phyloP scores from a whole-genome alignment of 2,113 vertebrate species.

The Petroica traversi region DNA sequence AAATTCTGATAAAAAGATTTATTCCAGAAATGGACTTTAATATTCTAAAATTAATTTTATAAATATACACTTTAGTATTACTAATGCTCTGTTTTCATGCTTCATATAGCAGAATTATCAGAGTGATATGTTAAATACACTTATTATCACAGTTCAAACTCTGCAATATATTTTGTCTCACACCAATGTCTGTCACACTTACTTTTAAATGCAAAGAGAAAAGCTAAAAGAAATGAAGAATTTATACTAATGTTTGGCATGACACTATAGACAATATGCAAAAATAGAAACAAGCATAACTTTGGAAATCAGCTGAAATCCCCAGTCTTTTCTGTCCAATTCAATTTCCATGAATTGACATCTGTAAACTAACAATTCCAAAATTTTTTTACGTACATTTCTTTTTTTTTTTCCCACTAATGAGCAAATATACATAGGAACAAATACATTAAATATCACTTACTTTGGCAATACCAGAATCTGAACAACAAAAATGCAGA shows the following conservation, averaged over 20 bases:
- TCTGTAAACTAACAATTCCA: neutral
- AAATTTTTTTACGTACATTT: neutral
- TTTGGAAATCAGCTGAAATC: neutral
- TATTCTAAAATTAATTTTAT: neutral
- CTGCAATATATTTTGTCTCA: neutral
- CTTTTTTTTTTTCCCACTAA: neutral
- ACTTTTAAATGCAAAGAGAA: neutral
- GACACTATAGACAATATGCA: neutral
- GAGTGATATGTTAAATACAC: neutral
- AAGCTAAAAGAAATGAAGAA: neutral
- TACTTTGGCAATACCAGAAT: constrained; percentile 95
- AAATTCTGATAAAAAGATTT: neutral
- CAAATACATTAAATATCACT: constrained; percentile 41
- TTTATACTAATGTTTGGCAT: neutral
- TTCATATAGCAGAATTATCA: neutral
- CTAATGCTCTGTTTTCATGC: neutral
- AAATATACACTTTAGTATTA: neutral
- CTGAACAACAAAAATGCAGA: constrained; percentile 96
- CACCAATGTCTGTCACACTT: neutral
- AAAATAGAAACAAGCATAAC: neutral
- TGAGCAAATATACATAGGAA: neutral
- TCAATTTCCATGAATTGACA: neutral
- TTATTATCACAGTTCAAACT: neutral
- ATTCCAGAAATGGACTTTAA: neutral
- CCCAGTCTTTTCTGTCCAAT: neutral